Evolutionary conservation across 2,888 invertebrate genomes (phyloP).

Genomic region (Hydraecia micacea): DNA sequence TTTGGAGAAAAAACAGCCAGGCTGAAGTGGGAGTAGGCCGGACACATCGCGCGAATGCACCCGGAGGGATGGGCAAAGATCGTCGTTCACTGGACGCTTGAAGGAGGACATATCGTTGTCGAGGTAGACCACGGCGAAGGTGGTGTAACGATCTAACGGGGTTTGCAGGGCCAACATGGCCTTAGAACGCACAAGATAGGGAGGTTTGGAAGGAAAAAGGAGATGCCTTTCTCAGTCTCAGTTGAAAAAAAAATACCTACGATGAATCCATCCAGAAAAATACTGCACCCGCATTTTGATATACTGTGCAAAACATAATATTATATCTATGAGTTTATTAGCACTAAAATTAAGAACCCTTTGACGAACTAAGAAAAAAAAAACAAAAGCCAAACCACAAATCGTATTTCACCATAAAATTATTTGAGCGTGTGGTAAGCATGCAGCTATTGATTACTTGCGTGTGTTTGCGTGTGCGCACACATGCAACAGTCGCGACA

Average conservation of each 20-base stretch:
- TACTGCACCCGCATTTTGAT: slow-evolving; percentile 2
- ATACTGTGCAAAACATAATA: not conserved
- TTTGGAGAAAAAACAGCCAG: no score
- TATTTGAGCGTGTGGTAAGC: slow-evolving; percentile 51
- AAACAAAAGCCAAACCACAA: slow-evolving; percentile 56
- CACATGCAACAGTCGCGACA: slow-evolving; percentile 71
- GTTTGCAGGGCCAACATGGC: no score
- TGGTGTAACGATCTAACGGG: no score
- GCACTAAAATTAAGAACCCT: slow-evolving; percentile 42
- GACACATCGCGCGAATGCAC: no score
- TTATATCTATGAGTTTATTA: slow-evolving; percentile 24
- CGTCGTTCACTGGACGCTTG: no score
- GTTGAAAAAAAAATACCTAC: not conserved
- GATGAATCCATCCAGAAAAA: not conserved
- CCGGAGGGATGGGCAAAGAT: no score
- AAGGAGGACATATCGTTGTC: no score
- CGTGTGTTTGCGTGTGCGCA: slow-evolving; percentile 31
- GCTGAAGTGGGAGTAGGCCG: no score
- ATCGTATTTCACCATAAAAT: slow-evolving; percentile 63
- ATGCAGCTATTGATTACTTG: slow-evolving; percentile 45
- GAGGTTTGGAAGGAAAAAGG: no score
- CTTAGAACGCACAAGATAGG: no score
- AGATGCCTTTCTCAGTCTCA: no score
- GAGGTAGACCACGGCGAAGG: no score
- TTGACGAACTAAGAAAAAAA: slow-evolving; percentile 28